Evolutionary conservation across 2,888 invertebrate species (phyloP).

Genomic region (Ecliptopera silaceata): DNA sequence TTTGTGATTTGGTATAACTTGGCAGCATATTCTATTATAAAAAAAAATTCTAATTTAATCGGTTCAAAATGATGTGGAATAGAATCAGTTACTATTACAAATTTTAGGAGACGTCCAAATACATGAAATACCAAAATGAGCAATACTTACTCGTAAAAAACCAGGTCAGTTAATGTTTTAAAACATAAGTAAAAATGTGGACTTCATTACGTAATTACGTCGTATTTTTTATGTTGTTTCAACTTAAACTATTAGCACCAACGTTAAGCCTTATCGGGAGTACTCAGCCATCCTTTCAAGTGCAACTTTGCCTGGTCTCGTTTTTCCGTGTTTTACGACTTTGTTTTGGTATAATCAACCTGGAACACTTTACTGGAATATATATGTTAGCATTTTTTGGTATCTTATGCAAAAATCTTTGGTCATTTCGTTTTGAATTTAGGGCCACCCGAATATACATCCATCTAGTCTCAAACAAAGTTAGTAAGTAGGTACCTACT

Average conservation of each 20-base stretch:
- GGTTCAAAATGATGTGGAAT: too few species aligned
- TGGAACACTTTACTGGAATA: not conserved
- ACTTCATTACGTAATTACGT: not conserved
- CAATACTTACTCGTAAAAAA: too few species aligned
- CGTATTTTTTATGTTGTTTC: not conserved
- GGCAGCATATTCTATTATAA: too few species aligned
- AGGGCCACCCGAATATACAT: too few species aligned
- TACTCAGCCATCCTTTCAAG: constrained; percentile 8
- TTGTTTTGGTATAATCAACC: not conserved
- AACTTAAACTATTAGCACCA: not conserved
- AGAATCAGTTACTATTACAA: too few species aligned
- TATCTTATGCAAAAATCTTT: too few species aligned
- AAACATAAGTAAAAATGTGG: not conserved
- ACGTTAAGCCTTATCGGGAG: constrained; percentile 11
- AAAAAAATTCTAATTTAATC: too few species aligned
- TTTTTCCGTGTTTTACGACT: constrained; percentile 12
- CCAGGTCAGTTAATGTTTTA: not conserved
- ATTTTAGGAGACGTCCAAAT: too few species aligned
- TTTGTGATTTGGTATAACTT: not conserved
- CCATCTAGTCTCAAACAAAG: too few species aligned
- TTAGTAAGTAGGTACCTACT: too few species aligned
- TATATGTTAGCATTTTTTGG: not conserved
- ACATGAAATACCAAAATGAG: too few species aligned
- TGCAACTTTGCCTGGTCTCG: constrained; percentile 10
- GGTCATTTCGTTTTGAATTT: too few species aligned